Evolutionary conservation across 2,888 invertebrate species (phyloP).

Genomic region (Gari tellinella): DNA sequence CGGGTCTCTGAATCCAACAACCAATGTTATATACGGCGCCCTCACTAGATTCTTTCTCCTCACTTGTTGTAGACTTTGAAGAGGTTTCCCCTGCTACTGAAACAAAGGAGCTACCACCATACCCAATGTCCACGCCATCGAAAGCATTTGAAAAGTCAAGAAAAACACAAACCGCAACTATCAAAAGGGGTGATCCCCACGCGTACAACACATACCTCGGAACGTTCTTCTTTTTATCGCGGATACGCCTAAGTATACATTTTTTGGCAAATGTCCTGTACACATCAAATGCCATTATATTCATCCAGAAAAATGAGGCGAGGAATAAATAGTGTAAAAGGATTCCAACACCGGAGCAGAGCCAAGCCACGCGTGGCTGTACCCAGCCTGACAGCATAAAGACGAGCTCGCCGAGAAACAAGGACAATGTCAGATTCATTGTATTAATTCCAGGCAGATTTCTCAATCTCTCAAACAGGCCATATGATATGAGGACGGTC

Average conservation of each 20-base stretch:
- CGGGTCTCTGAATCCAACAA: conserved; percentile 79
- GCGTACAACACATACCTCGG: conserved; percentile 86
- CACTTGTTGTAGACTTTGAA: not conserved
- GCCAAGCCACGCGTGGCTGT: conserved; percentile 76
- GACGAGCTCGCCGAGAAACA: conserved; percentile 80
- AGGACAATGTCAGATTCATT: conserved; percentile 81
- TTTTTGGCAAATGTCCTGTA: conserved; percentile 84
- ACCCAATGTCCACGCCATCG: conserved; percentile 66
- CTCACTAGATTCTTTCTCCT: not conserved
- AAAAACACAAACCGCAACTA: conserved; percentile 80
- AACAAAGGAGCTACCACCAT: conserved; percentile 50
- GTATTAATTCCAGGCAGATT: conserved; percentile 84
- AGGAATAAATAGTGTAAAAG: conserved; percentile 88
- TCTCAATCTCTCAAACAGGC: conserved; percentile 77
- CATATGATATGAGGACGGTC: conserved; percentile 81
- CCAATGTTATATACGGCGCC: conserved; percentile 48
- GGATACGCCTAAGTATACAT: conserved; percentile 74
- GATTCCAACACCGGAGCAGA: conserved; percentile 86
- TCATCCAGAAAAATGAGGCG: conserved; percentile 89
- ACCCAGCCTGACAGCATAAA: conserved; percentile 72
- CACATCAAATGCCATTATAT: conserved; percentile 87
- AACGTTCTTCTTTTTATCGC: conserved; percentile 70
- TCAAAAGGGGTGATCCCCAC: conserved; percentile 88
- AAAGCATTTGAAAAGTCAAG: conserved; percentile 75
- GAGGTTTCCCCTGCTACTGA: not conserved